These are phyloP conservation scores for Hirundichthys speculiger DNA, from an alignment of 2,113 vertebrate species.

Conservation along the genomic window DNA sequence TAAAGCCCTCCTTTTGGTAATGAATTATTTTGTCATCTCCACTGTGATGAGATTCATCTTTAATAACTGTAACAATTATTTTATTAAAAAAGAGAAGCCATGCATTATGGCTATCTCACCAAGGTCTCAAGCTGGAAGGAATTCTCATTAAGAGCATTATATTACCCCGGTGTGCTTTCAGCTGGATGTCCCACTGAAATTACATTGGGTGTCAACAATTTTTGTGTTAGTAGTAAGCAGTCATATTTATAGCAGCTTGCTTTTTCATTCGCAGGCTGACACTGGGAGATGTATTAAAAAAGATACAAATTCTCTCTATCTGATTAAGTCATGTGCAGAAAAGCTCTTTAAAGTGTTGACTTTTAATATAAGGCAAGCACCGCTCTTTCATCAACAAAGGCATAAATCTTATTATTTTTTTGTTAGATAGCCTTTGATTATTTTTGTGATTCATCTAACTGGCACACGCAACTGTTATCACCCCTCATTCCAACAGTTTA, in stretches of 20 bases:
- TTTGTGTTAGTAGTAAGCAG: constrained; percentile 80
- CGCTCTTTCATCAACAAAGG: constrained; percentile 49
- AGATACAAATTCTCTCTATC: constrained; percentile 76
- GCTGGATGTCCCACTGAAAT: constrained; percentile 78
- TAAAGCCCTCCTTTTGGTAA: constrained; percentile 82
- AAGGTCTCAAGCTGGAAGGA: constrained; percentile 76
- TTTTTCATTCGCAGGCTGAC: constrained; percentile 73
- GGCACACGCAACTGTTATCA: constrained; percentile 15
- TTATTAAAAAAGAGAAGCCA: constrained; percentile 81
- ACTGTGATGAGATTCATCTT: constrained; percentile 85
- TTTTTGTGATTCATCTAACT: constrained; percentile 48
- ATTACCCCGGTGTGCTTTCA: constrained; percentile 81
- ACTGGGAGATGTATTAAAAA: constrained; percentile 78
- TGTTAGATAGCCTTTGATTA: constrained; percentile 53
- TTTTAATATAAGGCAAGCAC: constrained; percentile 74
- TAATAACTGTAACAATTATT: constrained; percentile 87
- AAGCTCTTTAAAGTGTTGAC: constrained; percentile 64
- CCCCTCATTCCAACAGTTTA: constrained; percentile 24
- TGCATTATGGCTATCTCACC: constrained; percentile 80
- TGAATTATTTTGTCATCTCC: constrained; percentile 85
- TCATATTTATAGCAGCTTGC: constrained; percentile 78
- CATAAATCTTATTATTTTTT: constrained; percentile 22
- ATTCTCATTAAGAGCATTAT: constrained; percentile 84
- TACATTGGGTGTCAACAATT: constrained; percentile 84
- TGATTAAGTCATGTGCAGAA: constrained; percentile 74